Evolutionary conservation across 2,888 invertebrate species (phyloP).

Genomic region (Pinctada fucata): DNA sequence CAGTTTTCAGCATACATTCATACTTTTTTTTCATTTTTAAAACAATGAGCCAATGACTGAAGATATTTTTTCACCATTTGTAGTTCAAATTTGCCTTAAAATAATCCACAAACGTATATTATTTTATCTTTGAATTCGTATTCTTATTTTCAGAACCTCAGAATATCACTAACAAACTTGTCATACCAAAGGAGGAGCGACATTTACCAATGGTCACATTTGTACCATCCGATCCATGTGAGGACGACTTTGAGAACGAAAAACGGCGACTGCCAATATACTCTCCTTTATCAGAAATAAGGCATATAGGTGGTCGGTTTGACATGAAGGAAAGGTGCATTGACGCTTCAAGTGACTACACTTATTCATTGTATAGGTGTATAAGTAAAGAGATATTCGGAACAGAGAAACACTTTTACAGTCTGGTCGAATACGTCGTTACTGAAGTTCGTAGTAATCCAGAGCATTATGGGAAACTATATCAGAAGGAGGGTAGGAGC

Average conservation of each 20-base stretch:
- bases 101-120: no score
- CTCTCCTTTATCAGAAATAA: neutral
- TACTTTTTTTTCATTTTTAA: no score
- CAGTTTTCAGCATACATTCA: no score
- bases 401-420: constrained; percentile 8
- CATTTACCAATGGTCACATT: constrained; percentile 1
- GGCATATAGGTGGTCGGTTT: neutral
- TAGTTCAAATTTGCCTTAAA: no score
- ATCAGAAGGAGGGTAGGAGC: neutral
- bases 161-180: no score
- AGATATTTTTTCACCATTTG: no score
- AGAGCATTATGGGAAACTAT: neutral
- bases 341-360: neutral
- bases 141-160: no score
- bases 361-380: neutral
- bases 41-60: no score
- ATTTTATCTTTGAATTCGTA: no score
- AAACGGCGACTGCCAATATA: neutral
- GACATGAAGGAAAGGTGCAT: constrained; percentile 1
- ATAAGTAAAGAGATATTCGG: constrained; percentile 10
- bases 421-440: neutral
- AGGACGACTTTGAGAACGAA: neutral
- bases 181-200: neutral
- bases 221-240: neutral
- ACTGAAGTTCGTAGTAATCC: constrained; percentile 3